Evolutionary conservation across 2,888 invertebrate species (phyloP).

Genomic region (Andrena haemorrhoa): DNA sequence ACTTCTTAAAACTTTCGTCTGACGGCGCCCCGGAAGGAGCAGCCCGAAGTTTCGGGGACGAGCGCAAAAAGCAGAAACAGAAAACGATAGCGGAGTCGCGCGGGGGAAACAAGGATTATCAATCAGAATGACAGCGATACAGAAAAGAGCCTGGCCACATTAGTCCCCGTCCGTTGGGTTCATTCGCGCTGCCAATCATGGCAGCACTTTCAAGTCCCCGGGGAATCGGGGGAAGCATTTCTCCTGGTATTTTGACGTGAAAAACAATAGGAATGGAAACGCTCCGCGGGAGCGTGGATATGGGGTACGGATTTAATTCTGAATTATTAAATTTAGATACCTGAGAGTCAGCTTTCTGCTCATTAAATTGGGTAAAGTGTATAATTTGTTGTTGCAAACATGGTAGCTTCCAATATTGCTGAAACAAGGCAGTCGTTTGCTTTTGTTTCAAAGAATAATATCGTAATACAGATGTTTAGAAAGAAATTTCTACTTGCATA

Average conservation of each 20-base stretch:
- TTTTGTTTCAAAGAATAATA: no score
- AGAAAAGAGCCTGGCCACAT: slow-evolving; percentile 69
- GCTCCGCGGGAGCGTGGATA: neutral
- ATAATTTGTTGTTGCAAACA: no score
- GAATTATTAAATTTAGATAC: neutral
- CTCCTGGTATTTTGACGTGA: slow-evolving; percentile 5
- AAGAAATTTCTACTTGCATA: no score
- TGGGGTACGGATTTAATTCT: neutral
- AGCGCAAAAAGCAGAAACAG: slow-evolving; percentile 21
- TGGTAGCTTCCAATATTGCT: no score
- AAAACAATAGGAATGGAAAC: neutral
- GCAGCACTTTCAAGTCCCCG: slow-evolving; percentile 61
- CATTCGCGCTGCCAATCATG: slow-evolving; percentile 79
- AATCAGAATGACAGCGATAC: slow-evolving; percentile 76
- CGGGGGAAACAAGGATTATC: slow-evolving; percentile 71
- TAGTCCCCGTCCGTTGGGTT: slow-evolving; percentile 76
- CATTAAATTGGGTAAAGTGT: no score
- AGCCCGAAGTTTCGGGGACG: slow-evolving; percentile 40
- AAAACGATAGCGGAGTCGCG: slow-evolving; percentile 30
- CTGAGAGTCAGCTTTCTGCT: neutral
- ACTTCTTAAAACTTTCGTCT: slow-evolving; percentile 59
- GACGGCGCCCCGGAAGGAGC: slow-evolving; percentile 5
- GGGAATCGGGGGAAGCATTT: slow-evolving; percentile 40
- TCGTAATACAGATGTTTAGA: no score
- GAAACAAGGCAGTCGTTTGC: no score